Evolutionary conservation across 2,888 invertebrate species (phyloP), one percentile per base, ranked within the genome.

Genomic region (Xestia rhomboidea): DNA sequence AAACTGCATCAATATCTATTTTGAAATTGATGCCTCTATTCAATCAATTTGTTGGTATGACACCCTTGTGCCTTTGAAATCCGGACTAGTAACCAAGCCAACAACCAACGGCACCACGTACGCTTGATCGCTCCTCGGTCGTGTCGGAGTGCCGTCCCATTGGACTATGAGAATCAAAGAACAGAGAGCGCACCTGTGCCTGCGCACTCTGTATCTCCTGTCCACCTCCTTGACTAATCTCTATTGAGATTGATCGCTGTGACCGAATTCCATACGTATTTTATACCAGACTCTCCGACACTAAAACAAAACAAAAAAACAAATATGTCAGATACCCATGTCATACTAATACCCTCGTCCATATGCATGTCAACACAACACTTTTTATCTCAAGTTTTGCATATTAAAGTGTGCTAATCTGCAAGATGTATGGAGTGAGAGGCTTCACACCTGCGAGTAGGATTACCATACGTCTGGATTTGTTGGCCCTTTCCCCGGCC

Each of bases 361-460:
- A 77, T n/a, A 68, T 49, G 0, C 63, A 44, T 73, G 68, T 75
- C 75, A 83, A 68, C 75, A 71, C 62, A 74, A 79, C 6, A 60
- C 44, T 41, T 70, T 70, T 49, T 77, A 84, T 81, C 68, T 62
- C 38, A 60, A 60, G 68, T 44, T 76, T 76, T 70, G 77, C 84
- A 81, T 83, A 83, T 70, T 60, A 70, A 77, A 77, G 82, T 82
- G 81, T 66, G 74, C 70, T 84, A 84, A 86, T 87, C 79, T 75
- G 71, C 46, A 70, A 80, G 87, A 79, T 51, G 67, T 73, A 75
- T 76, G 57, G 69, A 72, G 72, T 80, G 81, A 71, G 74, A 72
- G 73, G 73, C 21, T 64, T 84, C 73, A 77, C 88, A 85, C 86
- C 85, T 80, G 81, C 69, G 30, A 34, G 62, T 62, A 62, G 34